Percentiles rank a stretch among this genome's conserved stretches.
Evolutionary conservation across 2,797 vertebrate genomes (phyloP).

Genomic region (Lacerta viridis): DNA sequence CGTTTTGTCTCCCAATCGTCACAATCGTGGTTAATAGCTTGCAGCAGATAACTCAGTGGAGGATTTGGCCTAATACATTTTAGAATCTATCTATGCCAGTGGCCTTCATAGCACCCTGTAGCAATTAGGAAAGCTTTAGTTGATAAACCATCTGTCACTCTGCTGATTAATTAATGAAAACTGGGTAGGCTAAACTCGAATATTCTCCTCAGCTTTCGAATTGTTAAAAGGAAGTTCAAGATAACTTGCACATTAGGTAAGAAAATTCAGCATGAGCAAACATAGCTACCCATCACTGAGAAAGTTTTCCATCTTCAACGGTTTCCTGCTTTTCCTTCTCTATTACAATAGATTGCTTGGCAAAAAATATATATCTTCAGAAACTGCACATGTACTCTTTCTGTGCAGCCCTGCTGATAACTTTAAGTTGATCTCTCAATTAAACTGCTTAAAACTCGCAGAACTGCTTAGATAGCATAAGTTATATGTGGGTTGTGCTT

Average conservation of each 20-base stretch:
- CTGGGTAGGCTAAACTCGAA: background rate
- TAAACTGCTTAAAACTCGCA: background rate
- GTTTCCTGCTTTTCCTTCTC: background rate
- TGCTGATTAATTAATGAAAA: background rate
- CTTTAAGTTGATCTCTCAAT: background rate
- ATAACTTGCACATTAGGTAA: background rate
- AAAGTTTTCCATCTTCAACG: background rate
- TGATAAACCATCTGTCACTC: background rate
- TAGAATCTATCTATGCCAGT: background rate
- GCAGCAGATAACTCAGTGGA: background rate
- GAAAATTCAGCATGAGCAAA: background rate
- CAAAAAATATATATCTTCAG: background rate
- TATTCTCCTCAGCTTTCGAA: background rate
- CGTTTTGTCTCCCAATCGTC: background rate
- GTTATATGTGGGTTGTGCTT: background rate
- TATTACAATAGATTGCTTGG: background rate
- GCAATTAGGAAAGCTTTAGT: background rate
- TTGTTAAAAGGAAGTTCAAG: background rate
- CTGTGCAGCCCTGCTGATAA: background rate
- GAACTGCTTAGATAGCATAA: background rate
- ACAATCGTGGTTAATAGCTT: background rate
- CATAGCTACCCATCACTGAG: background rate
- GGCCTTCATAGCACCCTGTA: background rate
- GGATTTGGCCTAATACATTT: background rate
- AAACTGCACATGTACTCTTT: background rate